These are phyloP conservation scores for Fulmarus glacialis DNA, from an alignment of 2,113 vertebrate genomes.

Conservation along the genomic window DNA sequence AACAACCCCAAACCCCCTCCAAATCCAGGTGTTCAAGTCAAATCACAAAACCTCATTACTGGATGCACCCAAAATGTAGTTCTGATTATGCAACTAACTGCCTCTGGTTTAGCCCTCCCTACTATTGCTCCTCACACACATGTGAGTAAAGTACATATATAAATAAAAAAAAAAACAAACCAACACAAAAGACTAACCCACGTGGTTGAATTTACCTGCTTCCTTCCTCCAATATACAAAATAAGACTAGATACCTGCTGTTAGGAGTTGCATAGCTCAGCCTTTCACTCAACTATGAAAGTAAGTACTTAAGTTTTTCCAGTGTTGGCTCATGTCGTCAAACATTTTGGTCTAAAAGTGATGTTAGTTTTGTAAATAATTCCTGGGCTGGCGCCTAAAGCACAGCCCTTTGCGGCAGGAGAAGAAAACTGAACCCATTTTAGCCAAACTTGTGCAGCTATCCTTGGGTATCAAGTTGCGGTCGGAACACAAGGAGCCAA, in stretches of 20 bases:
- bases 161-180: neutral
- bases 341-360: neutral
- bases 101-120: neutral
- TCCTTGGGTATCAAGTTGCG: neutral
- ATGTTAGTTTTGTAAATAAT: neutral
- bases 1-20: neutral
- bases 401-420: neutral
- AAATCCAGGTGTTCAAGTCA: neutral
- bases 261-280: neutral
- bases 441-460: neutral
- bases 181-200: neutral
- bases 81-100: neutral
- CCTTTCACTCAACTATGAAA: neutral
- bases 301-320: neutral
- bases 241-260: neutral
- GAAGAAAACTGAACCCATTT: neutral
- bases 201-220: neutral
- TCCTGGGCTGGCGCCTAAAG: neutral
- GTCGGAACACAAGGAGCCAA: rapidly evolving
- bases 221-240: neutral
- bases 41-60: neutral
- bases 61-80: neutral
- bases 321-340: rapidly evolving
- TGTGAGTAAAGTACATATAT: rapidly evolving
- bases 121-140: neutral